Evolutionary conservation across 2,797 vertebrate species (phyloP), one percentile per base, ranked within the genome.

Genomic region (Atherinosoma microstoma): DNA sequence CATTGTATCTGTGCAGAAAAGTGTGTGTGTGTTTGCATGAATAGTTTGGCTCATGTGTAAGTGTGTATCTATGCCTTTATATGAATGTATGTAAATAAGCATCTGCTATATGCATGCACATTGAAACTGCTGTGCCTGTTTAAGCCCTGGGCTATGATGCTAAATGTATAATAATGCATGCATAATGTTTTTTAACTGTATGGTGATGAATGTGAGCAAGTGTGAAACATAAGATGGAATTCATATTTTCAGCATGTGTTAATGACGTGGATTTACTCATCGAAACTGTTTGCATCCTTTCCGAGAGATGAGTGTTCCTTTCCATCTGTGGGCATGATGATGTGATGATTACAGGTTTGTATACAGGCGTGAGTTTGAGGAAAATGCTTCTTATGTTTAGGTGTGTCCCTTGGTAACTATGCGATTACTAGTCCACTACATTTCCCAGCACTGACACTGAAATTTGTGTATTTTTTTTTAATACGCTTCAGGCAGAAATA

Each of bases 161-260:
- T 78, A 58, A 84, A 61, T 82, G 45, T 70, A 53, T 64, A 12
- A 69, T 69, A 54, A 80, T 51, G 64, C 76, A 78, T 78, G 70
- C 49, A 72, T 64, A 67, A 77, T 78, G 18, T 70, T 22, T 57
- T 70, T 20, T 62, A 49, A n/a, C 20, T 56, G 0, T 53, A 32
- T 45, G 59, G 54, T 22, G 40, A n/a, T 16, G 16, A 3, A 40
- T 11, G 32, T 27, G 53, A 56, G 20, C 32, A 71, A 45, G 27
- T 6, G n/a, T 2, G 36, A 64, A 35, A 49, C 70, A 42, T 24
- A 35, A 66, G 38, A 30, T 57, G 2, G 12, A 38, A 70, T 73
- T 76, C 32, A 56, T 68, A 40, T 72, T 80, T 47, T 76, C 64
- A 47, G 58, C 27, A 40, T 62, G 73, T 69, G 42, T 32, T 70